A percentile compares a stretch with the other conserved stretches of the same genome.
phyloP scores from a whole-genome alignment of 2,113 vertebrate genomes.

The Rafetus swinhoei region DNA sequence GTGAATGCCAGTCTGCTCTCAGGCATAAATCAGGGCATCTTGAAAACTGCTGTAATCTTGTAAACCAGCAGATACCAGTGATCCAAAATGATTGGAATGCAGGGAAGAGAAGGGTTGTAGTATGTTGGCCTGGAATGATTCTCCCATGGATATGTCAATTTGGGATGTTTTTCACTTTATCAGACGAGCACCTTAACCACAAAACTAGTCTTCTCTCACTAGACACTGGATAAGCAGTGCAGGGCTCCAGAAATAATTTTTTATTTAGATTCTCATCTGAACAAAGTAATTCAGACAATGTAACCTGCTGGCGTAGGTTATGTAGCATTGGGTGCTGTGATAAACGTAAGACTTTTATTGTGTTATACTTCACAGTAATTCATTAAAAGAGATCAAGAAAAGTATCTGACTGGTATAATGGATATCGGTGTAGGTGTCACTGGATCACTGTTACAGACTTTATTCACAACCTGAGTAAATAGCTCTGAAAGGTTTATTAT shows the following conservation, averaged over 20 bases:
- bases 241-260: neutral
- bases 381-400: neutral
- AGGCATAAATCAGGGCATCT: neutral
- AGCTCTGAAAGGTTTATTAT: neutral
- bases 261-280: neutral
- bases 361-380: neutral
- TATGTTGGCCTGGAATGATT: neutral
- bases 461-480: neutral
- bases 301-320: neutral
- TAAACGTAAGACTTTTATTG: neutral
- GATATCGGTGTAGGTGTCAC: neutral
- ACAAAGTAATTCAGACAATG: neutral
- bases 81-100: rapidly evolving
- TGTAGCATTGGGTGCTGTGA: neutral
- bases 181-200: neutral
- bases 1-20: neutral
- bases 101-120: neutral
- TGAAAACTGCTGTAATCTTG: neutral
- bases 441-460: neutral
- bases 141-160: rapidly evolving
- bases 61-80: neutral
- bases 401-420: neutral
- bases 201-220: neutral
- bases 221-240: neutral
- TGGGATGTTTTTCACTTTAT: neutral